Base-by-base conservation (phyloP, 1,140 invertebrate species). In the Bombus turneri region DNA sequence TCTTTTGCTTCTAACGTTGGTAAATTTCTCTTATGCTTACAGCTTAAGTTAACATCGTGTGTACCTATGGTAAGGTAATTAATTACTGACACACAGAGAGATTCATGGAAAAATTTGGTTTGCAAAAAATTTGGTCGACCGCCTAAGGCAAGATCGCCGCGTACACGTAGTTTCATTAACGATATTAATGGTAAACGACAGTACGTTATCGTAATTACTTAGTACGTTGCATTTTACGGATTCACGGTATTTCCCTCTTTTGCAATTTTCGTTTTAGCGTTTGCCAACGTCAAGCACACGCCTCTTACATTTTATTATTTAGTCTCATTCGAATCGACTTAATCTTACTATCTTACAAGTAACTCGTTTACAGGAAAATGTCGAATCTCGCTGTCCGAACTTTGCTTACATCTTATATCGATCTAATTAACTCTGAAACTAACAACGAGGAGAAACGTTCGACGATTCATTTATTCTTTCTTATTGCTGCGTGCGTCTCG, bases 21-120 rank as follows among this genome's bases (percentile, higher is more conserved):
- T 64, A 31, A n/a, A 68, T 39, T 59, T 31, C 13, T 3, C 31
- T 39, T 77, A 83, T 34, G 28, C 62, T 43, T 64, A 81, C n/a
- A 53, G 71, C n/a, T 68, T 68, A 66, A 81, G 81, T 89, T 37
- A 86, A 89, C 81, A 90, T 87, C 66, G 57, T 37, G 76, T 79
- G 47, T 82, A 85, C 39, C 66, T 81, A 88, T 59, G 77, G 64
- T 85, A 82, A 43, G 71, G 62, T 90, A 87, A 83, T 77, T 87
- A 85, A 78, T 39, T 90, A 91, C 87, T 89, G 88, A 92, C 88
- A 92, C 75, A 73, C 76, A 92, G 88, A 93, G 83, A 90, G 90
- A 77, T 87, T 86, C 53, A 89, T 91, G 80, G 88, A 91, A 91
- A 91, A 92, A 91, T 77, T 85, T 83, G 66, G 87, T 86, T 85